Evolutionary conservation across 2,113 vertebrate species (phyloP).

Genomic region (Prionailurus viverrinus): DNA sequence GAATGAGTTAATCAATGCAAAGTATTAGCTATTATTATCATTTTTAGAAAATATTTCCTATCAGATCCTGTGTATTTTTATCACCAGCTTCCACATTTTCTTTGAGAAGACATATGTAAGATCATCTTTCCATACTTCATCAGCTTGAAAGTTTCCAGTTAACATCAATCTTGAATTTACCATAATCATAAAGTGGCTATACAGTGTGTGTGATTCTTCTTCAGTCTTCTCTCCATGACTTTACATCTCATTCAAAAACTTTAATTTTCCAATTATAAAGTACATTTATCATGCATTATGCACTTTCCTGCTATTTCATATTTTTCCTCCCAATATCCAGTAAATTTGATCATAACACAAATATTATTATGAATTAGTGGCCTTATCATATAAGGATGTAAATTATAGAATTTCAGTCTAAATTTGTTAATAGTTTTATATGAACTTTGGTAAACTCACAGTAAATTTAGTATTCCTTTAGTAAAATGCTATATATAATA

Average conservation of each 20-base stretch:
- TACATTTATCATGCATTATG: neutral
- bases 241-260: constrained; percentile 13
- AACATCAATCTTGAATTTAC: neutral
- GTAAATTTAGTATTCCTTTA: neutral
- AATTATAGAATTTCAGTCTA: neutral
- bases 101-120: neutral
- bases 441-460: neutral
- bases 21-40: neutral
- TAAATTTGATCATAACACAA: neutral
- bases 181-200: neutral
- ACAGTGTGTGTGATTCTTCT: neutral
- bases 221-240: neutral
- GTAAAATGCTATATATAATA: neutral
- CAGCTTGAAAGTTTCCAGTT: neutral
- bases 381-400: neutral
- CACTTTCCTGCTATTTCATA: neutral
- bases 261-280: neutral
- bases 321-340: neutral
- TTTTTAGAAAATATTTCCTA: constrained; percentile 36
- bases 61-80: neutral
- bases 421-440: constrained; percentile 12
- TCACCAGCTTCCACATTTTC: neutral
- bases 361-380: neutral
- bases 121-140: neutral
- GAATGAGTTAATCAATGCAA: neutral